Conservation (phyloP, 2,797 vertebrate species). For the Vespertilio murinus region DNA sequence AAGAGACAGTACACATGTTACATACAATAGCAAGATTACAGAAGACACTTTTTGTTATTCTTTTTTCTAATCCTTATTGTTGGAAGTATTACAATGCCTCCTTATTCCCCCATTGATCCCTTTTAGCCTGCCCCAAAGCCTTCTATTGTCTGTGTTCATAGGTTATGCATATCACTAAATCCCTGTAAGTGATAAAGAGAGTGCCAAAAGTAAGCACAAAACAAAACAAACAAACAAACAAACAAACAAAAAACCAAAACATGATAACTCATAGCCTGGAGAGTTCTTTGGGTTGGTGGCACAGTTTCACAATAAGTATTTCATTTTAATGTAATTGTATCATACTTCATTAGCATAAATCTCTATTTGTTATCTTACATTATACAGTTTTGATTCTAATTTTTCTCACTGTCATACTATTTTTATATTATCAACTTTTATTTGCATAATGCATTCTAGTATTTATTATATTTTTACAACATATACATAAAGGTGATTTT, state of each 20-base stretch:
- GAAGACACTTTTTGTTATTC: not conserved
- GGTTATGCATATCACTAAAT: too few relatives aligned
- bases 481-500: not conserved
- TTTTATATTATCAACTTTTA: not conserved
- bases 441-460: not conserved
- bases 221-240: not conserved
- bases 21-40: not conserved
- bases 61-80: not conserved
- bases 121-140: too few relatives aligned
- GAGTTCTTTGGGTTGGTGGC: not conserved
- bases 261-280: not conserved
- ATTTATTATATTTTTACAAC: not conserved
- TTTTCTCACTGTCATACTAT: not conserved
- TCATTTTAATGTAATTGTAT: not conserved
- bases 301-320: not conserved
- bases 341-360: not conserved
- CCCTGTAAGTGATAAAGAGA: not conserved
- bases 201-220: not conserved
- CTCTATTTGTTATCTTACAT: not conserved
- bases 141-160: too few relatives aligned
- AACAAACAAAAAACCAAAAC: not conserved
- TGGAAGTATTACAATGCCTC: too few relatives aligned
- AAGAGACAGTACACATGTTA: not conserved
- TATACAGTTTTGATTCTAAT: not conserved
- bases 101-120: too few relatives aligned